Conservation (phyloP, 2,888 invertebrate genomes). For the Tolmerus cingulatus region DNA sequence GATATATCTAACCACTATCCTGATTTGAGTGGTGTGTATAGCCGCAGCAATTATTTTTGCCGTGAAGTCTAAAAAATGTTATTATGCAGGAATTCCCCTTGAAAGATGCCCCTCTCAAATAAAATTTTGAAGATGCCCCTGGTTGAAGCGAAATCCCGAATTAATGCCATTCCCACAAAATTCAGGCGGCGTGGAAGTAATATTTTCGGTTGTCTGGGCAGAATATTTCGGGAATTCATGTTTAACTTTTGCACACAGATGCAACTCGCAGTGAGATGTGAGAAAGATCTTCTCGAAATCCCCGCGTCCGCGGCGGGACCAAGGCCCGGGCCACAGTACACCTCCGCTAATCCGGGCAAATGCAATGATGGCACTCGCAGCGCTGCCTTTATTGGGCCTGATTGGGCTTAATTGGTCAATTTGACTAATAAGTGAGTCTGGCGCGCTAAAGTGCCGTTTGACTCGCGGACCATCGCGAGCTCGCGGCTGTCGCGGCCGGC, state of each 20-base stretch:
- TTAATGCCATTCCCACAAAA: not conserved
- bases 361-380: not conserved
- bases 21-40: too few relatives aligned
- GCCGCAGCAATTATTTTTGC: too few relatives aligned
- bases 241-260: not conserved
- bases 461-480: not conserved
- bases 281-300: not conserved
- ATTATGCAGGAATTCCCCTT: too few relatives aligned
- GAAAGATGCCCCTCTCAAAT: too few relatives aligned
- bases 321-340: not conserved
- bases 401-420: constrained; percentile 41
- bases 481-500: not conserved
- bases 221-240: not conserved
- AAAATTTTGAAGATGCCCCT: not conserved
- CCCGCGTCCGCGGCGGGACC: not conserved
- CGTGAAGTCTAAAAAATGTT: too few relatives aligned
- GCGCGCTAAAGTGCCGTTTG: not conserved
- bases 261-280: not conserved
- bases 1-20: too few relatives aligned
- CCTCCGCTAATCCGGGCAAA: constrained; percentile 21
- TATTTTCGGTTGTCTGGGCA: not conserved
- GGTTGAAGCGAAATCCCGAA: not conserved
- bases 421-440: constrained; percentile 19
- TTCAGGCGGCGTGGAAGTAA: not conserved
- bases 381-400: constrained; percentile 16